Evolutionary conservation across 1,140 invertebrate genomes (phyloP), one percentile per base, ranked within the genome.

Genomic region (Heliconius eleuchia): DNA sequence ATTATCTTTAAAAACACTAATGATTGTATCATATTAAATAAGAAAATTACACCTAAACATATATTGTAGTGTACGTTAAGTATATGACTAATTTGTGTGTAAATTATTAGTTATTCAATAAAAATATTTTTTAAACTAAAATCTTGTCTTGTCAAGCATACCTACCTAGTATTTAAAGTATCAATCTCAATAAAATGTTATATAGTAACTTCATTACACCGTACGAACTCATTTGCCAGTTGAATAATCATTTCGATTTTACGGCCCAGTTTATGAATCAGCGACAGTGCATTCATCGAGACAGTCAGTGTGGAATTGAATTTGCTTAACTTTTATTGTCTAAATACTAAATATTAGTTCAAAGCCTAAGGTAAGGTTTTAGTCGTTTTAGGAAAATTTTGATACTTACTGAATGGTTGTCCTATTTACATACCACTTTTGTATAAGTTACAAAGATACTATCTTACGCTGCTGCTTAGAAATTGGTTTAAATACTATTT

Each of bases 251-350:
- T 82, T 80, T 66, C 60, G 72, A 86, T 88, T 88, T 89, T 84
- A 88, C 83, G 86, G 88, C 81, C 81, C 74, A 74, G 78, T 82
- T 84, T 85, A 85, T 89, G 85, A 89, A 86, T 89, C 85, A 89
- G 81, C 81, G 79, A 85, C 85, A 84, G 80, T 85, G 84, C 83
- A 84, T 88, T 86, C 86, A 86, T 84, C 84, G 82, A 85, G 84
- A 86, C 82, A 83, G 82, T 16, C 23, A 16, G 60, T 66, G 13
- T 66, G 60, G 60, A 30, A 66, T 30, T 66, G 60, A 74, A 60
- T 75, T 60, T 9, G 55, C 16, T 70, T 76, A 76, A 39, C 23
- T 27, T 66, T 34, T 23, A 39, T n/a, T 37, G 34, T 1, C 34
- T 46, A 46, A 52, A 52, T 16, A 5, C 13, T 70, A 46, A 70